Percentiles rank a stretch among this genome's conserved stretches.
Conservation (phyloP, 2,888 invertebrate genomes). For the Caenorhabditis angaria region DNA sequence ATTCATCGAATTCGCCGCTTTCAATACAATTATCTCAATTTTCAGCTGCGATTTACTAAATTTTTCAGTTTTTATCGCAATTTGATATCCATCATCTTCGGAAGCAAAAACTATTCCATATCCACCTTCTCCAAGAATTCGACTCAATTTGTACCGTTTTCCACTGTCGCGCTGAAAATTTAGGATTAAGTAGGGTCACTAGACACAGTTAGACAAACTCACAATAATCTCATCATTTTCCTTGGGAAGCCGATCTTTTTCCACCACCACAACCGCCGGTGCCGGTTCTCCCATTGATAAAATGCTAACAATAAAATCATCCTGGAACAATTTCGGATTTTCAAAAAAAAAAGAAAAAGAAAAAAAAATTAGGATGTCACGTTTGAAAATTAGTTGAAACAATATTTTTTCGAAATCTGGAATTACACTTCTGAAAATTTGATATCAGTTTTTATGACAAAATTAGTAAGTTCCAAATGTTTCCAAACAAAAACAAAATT, state of each 20-base stretch:
- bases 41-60: constrained; percentile 59
- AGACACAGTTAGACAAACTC: neutral
- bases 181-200: neutral
- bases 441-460: too few species aligned
- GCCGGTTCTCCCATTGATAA: too few species aligned
- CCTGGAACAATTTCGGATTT: too few species aligned
- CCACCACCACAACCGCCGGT: too few species aligned
- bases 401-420: too few species aligned
- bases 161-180: constrained; percentile 18
- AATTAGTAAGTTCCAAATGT: too few species aligned
- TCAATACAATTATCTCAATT: constrained; percentile 60
- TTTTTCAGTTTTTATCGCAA: constrained; percentile 64
- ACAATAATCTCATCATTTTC: constrained; percentile 39
- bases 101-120: constrained; percentile 56
- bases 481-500: too few species aligned
- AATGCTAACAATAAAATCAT: too few species aligned
- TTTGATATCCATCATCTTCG: constrained; percentile 37
- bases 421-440: too few species aligned
- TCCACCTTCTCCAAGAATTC: constrained; percentile 60
- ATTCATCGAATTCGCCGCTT: constrained; percentile 41
- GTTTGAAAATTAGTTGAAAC: too few species aligned
- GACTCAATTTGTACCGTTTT: constrained; percentile 46
- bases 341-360: too few species aligned
- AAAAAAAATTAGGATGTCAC: too few species aligned
- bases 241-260: constrained; percentile 34